Evolutionary conservation across 1,140 invertebrate species (phyloP).

Genomic region (Neodiprion lecontei): DNA sequence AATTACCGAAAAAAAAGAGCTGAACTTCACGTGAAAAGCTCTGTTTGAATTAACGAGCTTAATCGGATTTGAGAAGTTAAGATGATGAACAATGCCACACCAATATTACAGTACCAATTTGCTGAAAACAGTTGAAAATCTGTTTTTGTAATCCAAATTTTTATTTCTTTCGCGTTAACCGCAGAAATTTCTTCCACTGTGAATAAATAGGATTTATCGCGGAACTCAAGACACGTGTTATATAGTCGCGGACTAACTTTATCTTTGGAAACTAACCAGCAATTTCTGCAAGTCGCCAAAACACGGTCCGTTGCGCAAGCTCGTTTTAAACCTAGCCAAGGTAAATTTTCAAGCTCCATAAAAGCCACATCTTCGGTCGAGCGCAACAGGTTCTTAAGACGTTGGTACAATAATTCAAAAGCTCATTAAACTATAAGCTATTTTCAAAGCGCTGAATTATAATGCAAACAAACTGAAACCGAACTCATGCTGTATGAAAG

Average conservation of each 20-base stretch:
- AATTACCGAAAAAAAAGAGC: no score
- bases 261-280: neutral
- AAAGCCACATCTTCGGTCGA: neutral
- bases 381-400: neutral
- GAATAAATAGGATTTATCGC: no score
- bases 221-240: neutral
- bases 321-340: neutral
- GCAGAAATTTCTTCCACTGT: no score
- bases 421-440: slow-evolving; percentile 2
- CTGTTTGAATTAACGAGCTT: no score
- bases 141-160: no score
- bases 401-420: neutral
- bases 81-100: no score
- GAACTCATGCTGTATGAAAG: neutral
- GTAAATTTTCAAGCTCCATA: neutral
- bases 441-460: neutral
- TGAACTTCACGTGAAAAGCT: no score
- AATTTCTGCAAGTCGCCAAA: neutral
- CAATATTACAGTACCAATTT: no score
- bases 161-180: no score
- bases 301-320: neutral
- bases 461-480: neutral
- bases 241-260: neutral
- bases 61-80: no score
- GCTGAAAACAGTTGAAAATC: no score